Percentiles rank a stretch among this genome's conserved stretches.
Evolutionary conservation across 2,888 invertebrate genomes (phyloP).

Genomic region (Dasypogon diadema): DNA sequence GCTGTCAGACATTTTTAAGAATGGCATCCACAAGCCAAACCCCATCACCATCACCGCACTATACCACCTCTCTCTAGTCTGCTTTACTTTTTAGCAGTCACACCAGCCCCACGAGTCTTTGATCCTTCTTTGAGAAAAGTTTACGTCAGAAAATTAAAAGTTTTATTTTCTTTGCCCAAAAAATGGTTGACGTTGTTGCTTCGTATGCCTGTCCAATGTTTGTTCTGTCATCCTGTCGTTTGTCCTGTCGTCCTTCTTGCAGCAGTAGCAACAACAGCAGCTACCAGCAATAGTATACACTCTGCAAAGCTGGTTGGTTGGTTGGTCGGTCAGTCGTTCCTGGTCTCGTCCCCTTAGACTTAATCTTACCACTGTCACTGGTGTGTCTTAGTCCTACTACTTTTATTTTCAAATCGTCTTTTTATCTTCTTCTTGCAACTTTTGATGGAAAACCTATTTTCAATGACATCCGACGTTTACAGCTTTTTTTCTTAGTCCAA

Average conservation of each 20-base stretch:
- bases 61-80: not conserved
- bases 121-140: constrained; percentile 45
- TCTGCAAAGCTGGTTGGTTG: too few relatives aligned
- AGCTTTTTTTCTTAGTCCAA: constrained; percentile 31
- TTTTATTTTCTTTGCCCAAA: too few relatives aligned
- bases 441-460: constrained; percentile 53
- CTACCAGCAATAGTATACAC: too few relatives aligned
- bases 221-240: not conserved
- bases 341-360: not conserved
- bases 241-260: not conserved
- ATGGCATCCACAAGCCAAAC: not conserved
- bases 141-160: constrained; percentile 41
- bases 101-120: constrained; percentile 13
- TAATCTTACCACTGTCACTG: constrained; percentile 38
- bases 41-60: not conserved
- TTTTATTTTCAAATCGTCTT: constrained; percentile 10
- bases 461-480: constrained; percentile 49
- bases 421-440: constrained; percentile 40
- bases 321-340: not conserved
- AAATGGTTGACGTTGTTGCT: not conserved
- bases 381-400: constrained; percentile 10
- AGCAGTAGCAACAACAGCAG: too few relatives aligned
- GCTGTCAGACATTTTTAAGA: constrained; percentile 39
- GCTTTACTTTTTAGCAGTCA: not conserved
- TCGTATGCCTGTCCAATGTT: not conserved